Evolutionary conservation across 1,140 invertebrate species (phyloP).

Genomic region (Drosophila nasuta): DNA sequence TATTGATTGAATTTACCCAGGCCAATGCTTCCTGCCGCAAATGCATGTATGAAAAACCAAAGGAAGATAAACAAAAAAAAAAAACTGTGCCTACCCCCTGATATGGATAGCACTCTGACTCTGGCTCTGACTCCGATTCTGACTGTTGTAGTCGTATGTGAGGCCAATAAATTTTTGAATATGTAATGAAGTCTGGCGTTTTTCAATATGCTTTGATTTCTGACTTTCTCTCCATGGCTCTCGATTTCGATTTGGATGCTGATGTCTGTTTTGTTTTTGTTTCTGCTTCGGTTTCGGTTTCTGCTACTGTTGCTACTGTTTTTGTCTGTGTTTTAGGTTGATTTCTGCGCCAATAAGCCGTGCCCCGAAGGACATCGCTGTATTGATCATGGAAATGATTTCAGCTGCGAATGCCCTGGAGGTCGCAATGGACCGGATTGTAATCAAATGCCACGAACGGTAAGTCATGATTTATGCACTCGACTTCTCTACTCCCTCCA

Average conservation of each 20-base stretch:
- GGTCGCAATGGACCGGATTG: slow-evolving; percentile 89
- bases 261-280: slow-evolving; percentile 14
- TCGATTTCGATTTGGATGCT: slow-evolving; percentile 7
- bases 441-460: slow-evolving; percentile 85
- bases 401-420: slow-evolving; percentile 90
- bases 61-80: slow-evolving; percentile 33
- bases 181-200: slow-evolving; percentile 63
- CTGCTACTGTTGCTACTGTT: background rate
- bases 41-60: slow-evolving; percentile 32
- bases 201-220: slow-evolving; percentile 70
- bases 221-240: slow-evolving; percentile 16
- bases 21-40: slow-evolving; percentile 22
- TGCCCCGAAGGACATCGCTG: slow-evolving; percentile 88
- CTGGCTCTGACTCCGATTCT: too few relatives aligned
- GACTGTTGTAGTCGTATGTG: slow-evolving; percentile 6
- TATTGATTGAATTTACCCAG: slow-evolving; percentile 71
- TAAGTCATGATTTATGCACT: slow-evolving; percentile 85
- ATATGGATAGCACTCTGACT: background rate
- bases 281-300: background rate
- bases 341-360: slow-evolving; percentile 90
- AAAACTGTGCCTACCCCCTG: slow-evolving; percentile 6
- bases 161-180: slow-evolving; percentile 73
- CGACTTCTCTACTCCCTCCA: background rate
- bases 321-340: slow-evolving; percentile 86
- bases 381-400: slow-evolving; percentile 89